phyloP scores from a whole-genome alignment of 2,888 invertebrate genomes.

The Cheilosia vernalis region DNA sequence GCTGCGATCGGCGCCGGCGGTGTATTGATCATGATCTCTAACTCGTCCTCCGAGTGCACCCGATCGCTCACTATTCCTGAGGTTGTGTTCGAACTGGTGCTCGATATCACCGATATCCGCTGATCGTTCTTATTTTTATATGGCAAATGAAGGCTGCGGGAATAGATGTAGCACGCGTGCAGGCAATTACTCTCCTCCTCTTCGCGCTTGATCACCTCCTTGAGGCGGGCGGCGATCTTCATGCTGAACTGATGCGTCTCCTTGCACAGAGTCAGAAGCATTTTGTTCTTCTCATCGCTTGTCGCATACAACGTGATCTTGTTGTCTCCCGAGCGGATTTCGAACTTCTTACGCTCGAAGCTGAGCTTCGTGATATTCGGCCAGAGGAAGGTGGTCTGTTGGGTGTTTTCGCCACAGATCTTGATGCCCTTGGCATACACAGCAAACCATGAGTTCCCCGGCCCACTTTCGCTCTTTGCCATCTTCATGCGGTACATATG shows the following conservation, averaged over 20 bases:
- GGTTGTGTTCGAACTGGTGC: constrained; percentile 97
- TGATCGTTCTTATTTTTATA: constrained; percentile 90
- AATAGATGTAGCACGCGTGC: constrained; percentile 90
- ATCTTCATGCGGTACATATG: constrained; percentile 93
- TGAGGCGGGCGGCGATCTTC: constrained; percentile 93
- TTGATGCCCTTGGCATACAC: constrained; percentile 96
- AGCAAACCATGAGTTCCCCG: constrained; percentile 93
- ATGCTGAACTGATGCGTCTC: constrained; percentile 98
- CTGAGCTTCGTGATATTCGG: constrained; percentile 97
- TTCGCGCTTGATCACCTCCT: constrained; percentile 92
- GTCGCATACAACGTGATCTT: constrained; percentile 95
- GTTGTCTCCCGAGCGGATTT: constrained; percentile 95
- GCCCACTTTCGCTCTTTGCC: constrained; percentile 89
- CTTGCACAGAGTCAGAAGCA: constrained; percentile 93
- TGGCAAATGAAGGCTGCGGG: constrained; percentile 86
- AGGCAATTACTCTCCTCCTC: constrained; percentile 90
- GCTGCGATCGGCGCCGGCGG: constrained; percentile 89
- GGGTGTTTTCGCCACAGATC: constrained; percentile 90
- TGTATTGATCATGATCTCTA: constrained; percentile 93
- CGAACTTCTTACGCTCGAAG: constrained; percentile 98
- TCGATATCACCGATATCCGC: constrained; percentile 94
- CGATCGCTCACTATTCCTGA: constrained; percentile 98
- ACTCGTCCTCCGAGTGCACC: constrained; percentile 96
- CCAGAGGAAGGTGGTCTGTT: constrained; percentile 95
- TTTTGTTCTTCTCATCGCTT: constrained; percentile 96